A percentile compares a stretch with the other conserved stretches of the same genome.
These are phyloP conservation scores for Anguilla anguilla DNA, from an alignment of 2,797 vertebrate genomes.

Conservation along the genomic window DNA sequence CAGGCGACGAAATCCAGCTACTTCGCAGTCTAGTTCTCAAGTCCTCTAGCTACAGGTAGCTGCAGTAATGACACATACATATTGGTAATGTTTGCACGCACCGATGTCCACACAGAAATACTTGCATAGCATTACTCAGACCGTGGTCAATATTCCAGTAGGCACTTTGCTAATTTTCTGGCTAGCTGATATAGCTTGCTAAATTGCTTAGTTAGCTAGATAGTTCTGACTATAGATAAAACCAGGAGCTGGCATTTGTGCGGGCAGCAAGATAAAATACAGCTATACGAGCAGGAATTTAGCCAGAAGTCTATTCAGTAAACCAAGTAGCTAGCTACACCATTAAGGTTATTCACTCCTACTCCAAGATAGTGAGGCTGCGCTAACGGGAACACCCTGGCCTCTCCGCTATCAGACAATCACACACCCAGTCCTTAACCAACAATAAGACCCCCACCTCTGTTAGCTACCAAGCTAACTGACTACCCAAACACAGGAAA, in stretches of 20 bases:
- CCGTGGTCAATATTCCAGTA: not conserved
- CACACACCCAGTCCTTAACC: slow-evolving; percentile 31
- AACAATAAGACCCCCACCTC: slow-evolving; percentile 44
- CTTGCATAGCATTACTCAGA: not conserved
- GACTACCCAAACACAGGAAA: slow-evolving; percentile 24
- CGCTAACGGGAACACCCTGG: slow-evolving; percentile 1
- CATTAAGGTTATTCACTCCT: not conserved
- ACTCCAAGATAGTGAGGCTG: not conserved
- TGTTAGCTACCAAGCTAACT: slow-evolving; percentile 7
- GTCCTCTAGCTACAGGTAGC: not conserved
- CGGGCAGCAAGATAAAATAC: not conserved
- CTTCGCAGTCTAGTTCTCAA: not conserved
- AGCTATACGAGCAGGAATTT: not conserved
- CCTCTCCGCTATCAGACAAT: slow-evolving; percentile 30
- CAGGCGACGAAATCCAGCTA: not conserved
- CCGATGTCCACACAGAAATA: not conserved
- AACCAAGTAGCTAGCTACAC: not conserved
- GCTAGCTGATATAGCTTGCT: not conserved
- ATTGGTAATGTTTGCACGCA: not conserved
- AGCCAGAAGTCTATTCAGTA: not conserved
- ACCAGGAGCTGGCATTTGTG: not conserved
- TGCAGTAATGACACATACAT: not conserved
- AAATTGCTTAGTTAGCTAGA: not conserved
- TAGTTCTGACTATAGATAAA: not conserved
- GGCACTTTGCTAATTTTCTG: not conserved